Base-by-base conservation (phyloP, 2,113 vertebrate species). In the Neotragus moschatus region DNA sequence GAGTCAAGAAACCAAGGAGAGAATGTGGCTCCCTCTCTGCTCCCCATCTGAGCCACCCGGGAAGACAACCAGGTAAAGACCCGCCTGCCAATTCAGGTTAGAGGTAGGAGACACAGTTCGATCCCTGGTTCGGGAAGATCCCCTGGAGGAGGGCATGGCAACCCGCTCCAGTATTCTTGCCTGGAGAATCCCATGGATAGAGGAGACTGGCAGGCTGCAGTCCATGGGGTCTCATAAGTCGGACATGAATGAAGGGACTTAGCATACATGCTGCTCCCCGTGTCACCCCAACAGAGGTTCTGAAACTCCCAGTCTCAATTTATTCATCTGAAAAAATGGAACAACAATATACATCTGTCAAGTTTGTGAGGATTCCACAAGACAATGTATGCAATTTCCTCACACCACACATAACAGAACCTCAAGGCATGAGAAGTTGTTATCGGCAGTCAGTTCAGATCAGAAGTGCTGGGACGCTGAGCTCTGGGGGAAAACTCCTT, bases 321-420 rank as follows among this genome's bases (percentile, higher is more conserved):
- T 79, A 33, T 43, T 49, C 85, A 60, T 26, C 86, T 70, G 39
- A 25, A 88, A 88, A 91, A 73, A 39, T 21, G 13, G 60, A 45
- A 58, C 21, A 45, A 53, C 16, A 75, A 33, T 2, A 33, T 10
- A 7, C 10, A 28, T 6, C 73, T 49, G 49, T 49, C 81, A 56
- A 28, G 17, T 77, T 0, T 19, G 23, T 51, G 23, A 51, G 21
- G 30, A 43, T 26, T 56, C 30, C 56, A 77, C 5, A 47, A 49
- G 53, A 81, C 10, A 47, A 3, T 0, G 11, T 55, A n/a, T 16
- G 0, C 36, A 2, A 15, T 21, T 26, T 9, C 5, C 43, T 19
- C 1, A 0, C 0, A 2, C 33, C 21, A 53, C 73, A 47, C 26
- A 2, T 14, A 11, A 58, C 0, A 23, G 82, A 47, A 75, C 55